Evolutionary conservation across 1,140 invertebrate genomes (phyloP).

Genomic region (Neuroterus valhalla): DNA sequence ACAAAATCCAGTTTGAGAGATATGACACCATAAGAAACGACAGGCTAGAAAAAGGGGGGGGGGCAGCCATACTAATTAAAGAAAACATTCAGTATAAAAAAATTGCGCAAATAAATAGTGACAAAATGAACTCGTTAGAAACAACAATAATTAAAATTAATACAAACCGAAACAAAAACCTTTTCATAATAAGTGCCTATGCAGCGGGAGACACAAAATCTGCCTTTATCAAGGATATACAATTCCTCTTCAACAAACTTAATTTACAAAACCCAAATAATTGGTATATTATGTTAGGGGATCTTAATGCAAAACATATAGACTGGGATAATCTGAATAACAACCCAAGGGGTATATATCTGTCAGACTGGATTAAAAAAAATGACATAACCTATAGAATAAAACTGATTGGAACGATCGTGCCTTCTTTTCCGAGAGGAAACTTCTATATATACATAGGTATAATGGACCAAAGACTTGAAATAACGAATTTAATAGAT

Average conservation of each 20-base stretch:
- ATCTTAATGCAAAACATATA: constrained; percentile 34
- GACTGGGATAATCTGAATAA: not conserved
- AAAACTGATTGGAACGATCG: constrained; percentile 22
- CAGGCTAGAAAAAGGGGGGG: constrained; percentile 28
- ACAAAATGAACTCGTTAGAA: not conserved
- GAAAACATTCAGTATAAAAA: constrained; percentile 17
- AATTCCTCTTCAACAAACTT: not conserved
- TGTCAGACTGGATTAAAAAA: constrained; percentile 5
- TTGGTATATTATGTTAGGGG: constrained; percentile 30
- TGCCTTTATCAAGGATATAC: not conserved
- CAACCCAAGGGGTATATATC: constrained; percentile 18
- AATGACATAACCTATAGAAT: constrained; percentile 13
- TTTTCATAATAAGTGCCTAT: constrained; percentile 32
- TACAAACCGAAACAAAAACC: constrained; percentile 27
- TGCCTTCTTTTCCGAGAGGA: constrained; percentile 10
- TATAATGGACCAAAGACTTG: constrained; percentile 21
- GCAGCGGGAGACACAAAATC: not conserved
- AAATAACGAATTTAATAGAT: not conserved
- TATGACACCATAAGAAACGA: constrained; percentile 29
- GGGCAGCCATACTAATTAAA: constrained; percentile 26
- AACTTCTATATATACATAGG: constrained; percentile 29
- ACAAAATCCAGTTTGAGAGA: constrained; percentile 34
- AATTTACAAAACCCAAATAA: constrained; percentile 13
- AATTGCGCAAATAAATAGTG: not conserved
- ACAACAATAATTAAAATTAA: constrained; percentile 22